These are phyloP conservation scores for Pseudococcus longispinus DNA, from an alignment of 2,888 invertebrate species.

Conservation along the genomic window DNA sequence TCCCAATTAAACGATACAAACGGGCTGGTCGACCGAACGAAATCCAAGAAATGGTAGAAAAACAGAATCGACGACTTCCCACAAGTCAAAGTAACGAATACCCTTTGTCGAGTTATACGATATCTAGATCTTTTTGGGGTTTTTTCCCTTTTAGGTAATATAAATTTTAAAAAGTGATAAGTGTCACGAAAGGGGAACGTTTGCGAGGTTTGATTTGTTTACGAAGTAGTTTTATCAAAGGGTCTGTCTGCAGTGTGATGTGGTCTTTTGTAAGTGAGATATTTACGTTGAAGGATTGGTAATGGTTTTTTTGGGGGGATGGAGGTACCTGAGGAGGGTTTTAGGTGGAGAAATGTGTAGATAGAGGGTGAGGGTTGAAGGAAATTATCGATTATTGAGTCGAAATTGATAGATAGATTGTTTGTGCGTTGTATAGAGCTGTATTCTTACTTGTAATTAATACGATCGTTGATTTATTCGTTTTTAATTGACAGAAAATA, in stretches of 20 bases:
- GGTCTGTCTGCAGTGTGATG: background rate
- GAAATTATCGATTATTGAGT: background rate
- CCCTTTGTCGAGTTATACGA: constrained; percentile 7
- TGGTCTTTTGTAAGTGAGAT: background rate
- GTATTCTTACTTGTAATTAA: background rate
- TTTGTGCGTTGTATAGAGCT: background rate
- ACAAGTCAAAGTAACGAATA: background rate
- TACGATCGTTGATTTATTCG: constrained; percentile 37
- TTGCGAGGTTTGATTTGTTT: constrained; percentile 30
- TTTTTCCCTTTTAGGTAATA: background rate
- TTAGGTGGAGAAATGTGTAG: background rate
- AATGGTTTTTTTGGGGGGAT: background rate
- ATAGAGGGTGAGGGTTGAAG: too few species aligned
- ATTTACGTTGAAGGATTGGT: background rate
- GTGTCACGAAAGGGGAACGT: constrained; percentile 14
- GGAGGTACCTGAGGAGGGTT: background rate
- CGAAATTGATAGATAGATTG: background rate
- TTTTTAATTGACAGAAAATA: constrained; percentile 55
- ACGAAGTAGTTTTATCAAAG: background rate
- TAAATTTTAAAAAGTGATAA: constrained; percentile 13
- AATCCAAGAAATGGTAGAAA: background rate
- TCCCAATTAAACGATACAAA: background rate
- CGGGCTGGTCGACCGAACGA: background rate
- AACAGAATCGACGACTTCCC: background rate
- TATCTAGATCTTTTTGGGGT: constrained; percentile 1